Evolutionary conservation across 2,888 invertebrate species (phyloP).

Genomic region (Apodemia duryi): DNA sequence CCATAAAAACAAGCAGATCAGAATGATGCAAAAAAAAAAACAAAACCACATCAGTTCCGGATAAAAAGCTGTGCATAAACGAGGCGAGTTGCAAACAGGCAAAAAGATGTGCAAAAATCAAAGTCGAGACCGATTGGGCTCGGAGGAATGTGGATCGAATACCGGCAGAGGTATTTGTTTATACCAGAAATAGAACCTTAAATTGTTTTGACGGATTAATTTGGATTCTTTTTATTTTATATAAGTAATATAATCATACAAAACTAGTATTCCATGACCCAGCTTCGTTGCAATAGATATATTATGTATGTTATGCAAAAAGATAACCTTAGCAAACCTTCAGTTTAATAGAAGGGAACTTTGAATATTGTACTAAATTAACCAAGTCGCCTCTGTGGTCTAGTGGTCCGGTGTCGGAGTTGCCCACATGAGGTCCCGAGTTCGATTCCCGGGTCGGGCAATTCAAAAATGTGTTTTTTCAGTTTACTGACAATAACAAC

Average conservation of each 20-base stretch:
- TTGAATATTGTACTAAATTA: too few species aligned
- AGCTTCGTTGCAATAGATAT: background rate
- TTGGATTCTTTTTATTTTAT: background rate
- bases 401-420: too few species aligned
- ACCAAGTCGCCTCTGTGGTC: too few species aligned
- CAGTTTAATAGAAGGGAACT: too few species aligned
- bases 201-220: constrained; percentile 24
- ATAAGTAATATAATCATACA: background rate
- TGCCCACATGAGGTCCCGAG: too few species aligned
- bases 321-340: too few species aligned
- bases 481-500: too few species aligned
- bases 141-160: constrained; percentile 64
- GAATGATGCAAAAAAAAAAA: constrained; percentile 14
- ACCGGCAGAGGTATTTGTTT: constrained; percentile 41
- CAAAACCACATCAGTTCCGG: constrained; percentile 36
- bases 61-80: constrained; percentile 59
- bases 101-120: constrained; percentile 69
- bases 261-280: background rate
- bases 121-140: constrained; percentile 50
- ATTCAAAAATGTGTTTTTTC: too few species aligned
- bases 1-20: constrained; percentile 36
- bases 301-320: too few species aligned
- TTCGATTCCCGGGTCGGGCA: too few species aligned
- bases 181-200: constrained; percentile 33
- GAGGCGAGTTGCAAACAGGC: constrained; percentile 56